Base-by-base conservation (phyloP, 2,888 invertebrate species). In the Hypsopygia costalis region DNA sequence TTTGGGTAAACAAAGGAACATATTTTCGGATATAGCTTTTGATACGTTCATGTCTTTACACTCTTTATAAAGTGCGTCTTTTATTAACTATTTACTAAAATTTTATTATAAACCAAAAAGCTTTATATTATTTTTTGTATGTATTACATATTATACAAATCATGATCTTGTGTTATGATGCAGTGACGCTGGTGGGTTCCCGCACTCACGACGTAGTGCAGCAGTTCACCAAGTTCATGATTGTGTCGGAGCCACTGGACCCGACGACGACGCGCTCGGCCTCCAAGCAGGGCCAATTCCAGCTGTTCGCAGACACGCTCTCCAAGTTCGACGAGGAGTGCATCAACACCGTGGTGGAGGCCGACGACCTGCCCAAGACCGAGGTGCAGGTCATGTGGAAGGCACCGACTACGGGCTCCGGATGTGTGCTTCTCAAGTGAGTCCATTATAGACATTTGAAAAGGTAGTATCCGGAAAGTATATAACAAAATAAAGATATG, bases 301-400 rank as follows among this genome's bases (percentile, higher is more conserved):
- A 89, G 56, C 76, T 89, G 47, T 89, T 90, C 62, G 89, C 89
- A 0, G 92, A 92, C 57, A 89, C 91, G 6, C 76, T 93, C 31
- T 89, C 91, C 11, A 89, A 81, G 58, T 97, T 96, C 72, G 93
- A 95, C 51, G 95, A 95, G 49, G 92, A 92, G 52, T 98, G 98
- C 78, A 92, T 94, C 16, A 96, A 97, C 69, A 94, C 97, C 0
- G 92, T 98, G 1, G 91, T 93, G 0, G 96, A 97, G 68, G 92
- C 93, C 0, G 94, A 94, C 47, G 92, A 94, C 58, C 86, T 94
- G 40, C 92, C 93, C 6, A 97, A 97, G 79, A 93, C 94, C 0
- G 95, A 95, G 67, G 92, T 97, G 6, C 94, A 94, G 67, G 94
- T 97, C 47, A 93, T 95, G 90, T 98, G 98, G 98, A 94, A 93